phyloP scores from a whole-genome alignment of 2,113 vertebrate genomes.

The Ivindomyrus marchei region DNA sequence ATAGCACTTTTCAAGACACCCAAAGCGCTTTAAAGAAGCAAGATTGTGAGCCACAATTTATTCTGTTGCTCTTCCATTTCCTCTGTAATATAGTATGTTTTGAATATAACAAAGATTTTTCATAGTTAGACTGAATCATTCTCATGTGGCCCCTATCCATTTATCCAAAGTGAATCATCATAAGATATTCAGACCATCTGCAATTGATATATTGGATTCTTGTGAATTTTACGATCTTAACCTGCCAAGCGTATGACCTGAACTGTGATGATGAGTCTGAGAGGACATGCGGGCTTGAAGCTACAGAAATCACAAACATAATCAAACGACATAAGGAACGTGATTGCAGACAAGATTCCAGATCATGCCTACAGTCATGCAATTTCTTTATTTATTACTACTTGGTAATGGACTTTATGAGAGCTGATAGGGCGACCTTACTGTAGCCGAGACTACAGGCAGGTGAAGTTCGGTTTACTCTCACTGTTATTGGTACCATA shows the following conservation, averaged over 20 bases:
- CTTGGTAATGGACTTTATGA: neutral
- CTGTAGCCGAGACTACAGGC: neutral
- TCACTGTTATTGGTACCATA: neutral
- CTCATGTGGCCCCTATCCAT: neutral
- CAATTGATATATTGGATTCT: neutral
- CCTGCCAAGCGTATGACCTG: neutral
- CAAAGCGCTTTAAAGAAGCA: too few species aligned
- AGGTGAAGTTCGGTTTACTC: neutral
- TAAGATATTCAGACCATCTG: neutral
- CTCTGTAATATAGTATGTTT: too few species aligned
- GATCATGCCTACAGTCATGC: neutral
- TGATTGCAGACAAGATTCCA: neutral
- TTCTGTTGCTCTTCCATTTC: too few species aligned
- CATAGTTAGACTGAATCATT: slow-evolving; percentile 1
- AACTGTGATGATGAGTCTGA: neutral
- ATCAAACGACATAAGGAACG: neutral
- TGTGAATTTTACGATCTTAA: neutral
- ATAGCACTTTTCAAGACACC: too few species aligned
- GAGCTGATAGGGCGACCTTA: neutral
- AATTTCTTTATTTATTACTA: neutral
- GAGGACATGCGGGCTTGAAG: neutral
- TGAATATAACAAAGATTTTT: neutral
- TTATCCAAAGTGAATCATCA: neutral
- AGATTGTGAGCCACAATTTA: too few species aligned
- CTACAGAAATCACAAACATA: neutral